Percentiles rank a stretch among this genome's conserved stretches.
Evolutionary conservation across 2,113 vertebrate genomes (phyloP).

Genomic region (Taurulus bubalis): DNA sequence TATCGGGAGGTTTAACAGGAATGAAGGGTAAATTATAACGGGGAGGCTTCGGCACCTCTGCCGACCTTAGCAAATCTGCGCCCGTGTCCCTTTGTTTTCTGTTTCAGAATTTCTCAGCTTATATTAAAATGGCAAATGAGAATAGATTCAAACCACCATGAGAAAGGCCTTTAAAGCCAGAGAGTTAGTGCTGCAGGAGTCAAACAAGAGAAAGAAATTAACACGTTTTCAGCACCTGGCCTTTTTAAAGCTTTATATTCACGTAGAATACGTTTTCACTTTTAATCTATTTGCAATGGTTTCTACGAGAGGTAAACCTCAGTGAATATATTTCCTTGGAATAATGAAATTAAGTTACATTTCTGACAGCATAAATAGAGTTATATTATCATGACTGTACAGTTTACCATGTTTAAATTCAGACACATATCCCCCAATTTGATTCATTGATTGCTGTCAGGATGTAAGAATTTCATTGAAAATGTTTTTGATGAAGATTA

Average conservation of each 20-base stretch:
- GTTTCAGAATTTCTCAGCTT: constrained; percentile 42
- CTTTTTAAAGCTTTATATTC: background rate
- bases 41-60: constrained; percentile 28
- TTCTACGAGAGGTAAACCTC: background rate
- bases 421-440: background rate
- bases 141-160: constrained; percentile 20
- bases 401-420: too few species aligned
- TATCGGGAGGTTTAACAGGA: constrained; percentile 79
- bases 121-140: constrained; percentile 10
- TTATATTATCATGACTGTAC: background rate
- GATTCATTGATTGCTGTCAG: too few species aligned
- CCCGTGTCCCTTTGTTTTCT: constrained; percentile 29
- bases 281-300: background rate
- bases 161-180: background rate
- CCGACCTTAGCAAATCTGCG: constrained; percentile 12
- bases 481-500: too few species aligned
- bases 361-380: too few species aligned
- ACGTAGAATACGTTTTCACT: background rate
- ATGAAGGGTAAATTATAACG: constrained; percentile 79
- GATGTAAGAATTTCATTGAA: too few species aligned
- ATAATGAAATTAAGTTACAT: too few species aligned
- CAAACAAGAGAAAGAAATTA: background rate
- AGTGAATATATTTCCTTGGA: background rate
- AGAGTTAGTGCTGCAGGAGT: background rate
- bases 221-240: background rate